Evolutionary conservation across 2,113 vertebrate species (phyloP).

Genomic region (Syrrhaptes paradoxus): DNA sequence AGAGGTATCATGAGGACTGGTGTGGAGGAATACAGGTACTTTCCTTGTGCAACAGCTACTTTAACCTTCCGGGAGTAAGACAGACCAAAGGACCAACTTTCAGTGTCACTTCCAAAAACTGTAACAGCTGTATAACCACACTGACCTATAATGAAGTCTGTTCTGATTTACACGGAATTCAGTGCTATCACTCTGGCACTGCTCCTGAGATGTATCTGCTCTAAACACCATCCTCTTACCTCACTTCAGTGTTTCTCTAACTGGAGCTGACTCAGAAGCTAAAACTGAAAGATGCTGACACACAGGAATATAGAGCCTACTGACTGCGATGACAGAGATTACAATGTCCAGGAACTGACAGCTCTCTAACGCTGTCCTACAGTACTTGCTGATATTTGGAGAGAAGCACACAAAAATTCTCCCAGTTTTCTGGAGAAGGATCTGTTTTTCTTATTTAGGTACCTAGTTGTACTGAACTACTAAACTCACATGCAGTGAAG

Average conservation of each 20-base stretch:
- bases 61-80: background rate
- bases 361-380: background rate
- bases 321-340: background rate
- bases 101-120: background rate
- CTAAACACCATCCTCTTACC: background rate
- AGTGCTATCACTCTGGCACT: background rate
- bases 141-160: background rate
- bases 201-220: background rate
- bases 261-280: background rate
- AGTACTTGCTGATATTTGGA: background rate
- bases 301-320: background rate
- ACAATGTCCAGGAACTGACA: background rate
- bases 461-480: background rate
- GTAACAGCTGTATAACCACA: background rate
- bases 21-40: background rate
- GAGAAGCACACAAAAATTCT: background rate
- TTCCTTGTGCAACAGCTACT: background rate
- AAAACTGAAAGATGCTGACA: background rate
- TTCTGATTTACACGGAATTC: background rate
- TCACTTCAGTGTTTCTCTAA: background rate
- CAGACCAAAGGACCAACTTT: background rate
- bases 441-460: background rate
- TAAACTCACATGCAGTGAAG: background rate
- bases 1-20: background rate
- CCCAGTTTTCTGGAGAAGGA: background rate